Evolutionary conservation across 2,888 invertebrate species (phyloP), one percentile per base, ranked within the genome.

Genomic region (Lottia scabra): DNA sequence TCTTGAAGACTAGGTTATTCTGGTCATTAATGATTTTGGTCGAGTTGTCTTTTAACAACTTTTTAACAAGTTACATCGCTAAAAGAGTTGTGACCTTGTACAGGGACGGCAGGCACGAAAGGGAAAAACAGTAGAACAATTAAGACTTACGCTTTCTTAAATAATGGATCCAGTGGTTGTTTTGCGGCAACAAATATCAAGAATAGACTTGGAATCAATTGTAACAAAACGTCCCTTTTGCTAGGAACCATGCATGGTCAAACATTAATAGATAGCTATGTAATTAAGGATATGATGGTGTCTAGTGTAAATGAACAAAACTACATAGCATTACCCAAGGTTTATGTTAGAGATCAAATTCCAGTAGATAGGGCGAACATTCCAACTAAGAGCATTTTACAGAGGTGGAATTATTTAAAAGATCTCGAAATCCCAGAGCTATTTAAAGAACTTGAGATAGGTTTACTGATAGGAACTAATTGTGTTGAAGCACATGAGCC

Each of bases 401-500:
- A 23, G 8, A 26, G n/a, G 15, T 72, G 72, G 72, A 26, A 43
- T 13, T 68, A 72, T 26, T 26, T 72, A 15, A 6, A 10, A 26
- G 44, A 68, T 23, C 26, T 72, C 5, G 23, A 16, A 1, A 30
- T 69, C 6, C 48, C 48, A 4, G n/a, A 56, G 8, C 12, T 62
- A 6, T 38, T 62, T 43, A 16, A 16, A 1, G 68, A 69, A 13
- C 6, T 72, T 16, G 62, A 70, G n/a, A 72, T 72, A 19, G 72
- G 72, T 43, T 56, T 56, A 23, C 12, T 56, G n/a, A 56, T 56
- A 19, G 56, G 56, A 2, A 56, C 6, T 8, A 23, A 56, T n/a
- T 56, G 23, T 19, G 19, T 56, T 19, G 19, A 38, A 5, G 56
- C 56, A 3, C 23, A 23, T 56, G 19, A 56, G 12, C 56, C 23